Evolutionary conservation across 1,140 invertebrate genomes (phyloP).

Genomic region (Venturia canescens): DNA sequence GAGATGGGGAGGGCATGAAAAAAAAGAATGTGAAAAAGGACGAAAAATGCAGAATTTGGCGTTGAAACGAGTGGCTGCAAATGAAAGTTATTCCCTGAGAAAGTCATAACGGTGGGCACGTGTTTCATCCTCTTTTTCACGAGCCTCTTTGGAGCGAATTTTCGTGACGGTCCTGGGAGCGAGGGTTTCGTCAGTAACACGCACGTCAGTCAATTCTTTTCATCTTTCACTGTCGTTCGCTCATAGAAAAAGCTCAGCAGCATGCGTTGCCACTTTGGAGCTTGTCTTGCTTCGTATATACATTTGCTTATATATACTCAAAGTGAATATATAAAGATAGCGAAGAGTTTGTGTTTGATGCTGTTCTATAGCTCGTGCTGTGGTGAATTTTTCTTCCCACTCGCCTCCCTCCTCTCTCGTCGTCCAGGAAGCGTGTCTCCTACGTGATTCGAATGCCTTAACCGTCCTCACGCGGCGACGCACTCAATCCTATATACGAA

Average conservation of each 20-base stretch:
- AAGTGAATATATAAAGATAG: background rate
- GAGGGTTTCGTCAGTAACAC: background rate
- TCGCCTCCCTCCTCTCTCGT: constrained; percentile 39
- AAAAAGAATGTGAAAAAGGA: background rate
- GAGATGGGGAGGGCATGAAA: background rate
- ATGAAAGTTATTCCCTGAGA: constrained; percentile 64
- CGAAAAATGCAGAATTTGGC: background rate
- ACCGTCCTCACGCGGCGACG: constrained; percentile 19
- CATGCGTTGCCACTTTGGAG: background rate
- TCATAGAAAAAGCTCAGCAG: constrained; percentile 59
- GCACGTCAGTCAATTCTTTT: constrained; percentile 22
- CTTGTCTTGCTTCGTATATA: background rate
- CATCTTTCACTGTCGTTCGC: constrained; percentile 44
- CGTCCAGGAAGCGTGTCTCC: constrained; percentile 63
- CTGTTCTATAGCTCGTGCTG: background rate
- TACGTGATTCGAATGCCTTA: constrained; percentile 64
- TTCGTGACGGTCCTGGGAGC: constrained; percentile 45
- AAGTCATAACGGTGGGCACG: constrained; percentile 66
- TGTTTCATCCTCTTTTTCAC: constrained; percentile 47
- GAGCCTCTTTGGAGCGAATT: background rate
- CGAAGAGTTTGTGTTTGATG: background rate
- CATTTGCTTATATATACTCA: constrained; percentile 1
- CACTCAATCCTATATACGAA: constrained; percentile 27
- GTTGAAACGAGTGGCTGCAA: constrained; percentile 57
- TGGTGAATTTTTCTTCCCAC: background rate